phyloP scores from a whole-genome alignment of 2,797 vertebrate species.

The Etheostoma nigrum region DNA sequence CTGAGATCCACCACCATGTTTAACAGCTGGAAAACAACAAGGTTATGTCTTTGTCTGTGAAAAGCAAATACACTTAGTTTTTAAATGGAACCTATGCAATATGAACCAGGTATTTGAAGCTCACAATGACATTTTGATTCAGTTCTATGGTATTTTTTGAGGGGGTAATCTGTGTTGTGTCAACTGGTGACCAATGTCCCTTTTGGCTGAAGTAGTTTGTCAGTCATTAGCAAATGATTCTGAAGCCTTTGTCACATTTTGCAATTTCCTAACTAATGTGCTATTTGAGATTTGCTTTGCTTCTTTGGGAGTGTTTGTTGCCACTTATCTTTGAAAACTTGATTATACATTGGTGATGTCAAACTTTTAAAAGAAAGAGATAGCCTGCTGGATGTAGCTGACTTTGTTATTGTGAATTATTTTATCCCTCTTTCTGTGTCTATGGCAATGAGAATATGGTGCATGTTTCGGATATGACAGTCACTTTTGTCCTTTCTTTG shows the following conservation, averaged over 20 bases:
- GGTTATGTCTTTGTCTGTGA: slow-evolving; percentile 12
- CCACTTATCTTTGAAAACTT: slow-evolving; percentile 50
- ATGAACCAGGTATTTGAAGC: not conserved
- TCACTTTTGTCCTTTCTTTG: slow-evolving; percentile 75
- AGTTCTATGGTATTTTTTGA: slow-evolving; percentile 5
- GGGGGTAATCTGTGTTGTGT: not conserved
- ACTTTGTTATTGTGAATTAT: slow-evolving; percentile 59
- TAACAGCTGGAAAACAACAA: slow-evolving; percentile 43
- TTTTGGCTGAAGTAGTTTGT: slow-evolving; percentile 29
- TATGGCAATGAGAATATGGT: slow-evolving; percentile 59
- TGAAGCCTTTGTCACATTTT: slow-evolving; percentile 32
- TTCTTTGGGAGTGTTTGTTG: slow-evolving; percentile 34
- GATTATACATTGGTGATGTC: slow-evolving; percentile 44
- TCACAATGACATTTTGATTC: not conserved
- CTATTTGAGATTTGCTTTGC: slow-evolving; percentile 22
- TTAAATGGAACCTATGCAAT: slow-evolving; percentile 12
- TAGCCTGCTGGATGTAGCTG: slow-evolving; percentile 5
- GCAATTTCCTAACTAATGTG: slow-evolving; percentile 17
- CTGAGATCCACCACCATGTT: slow-evolving; percentile 46
- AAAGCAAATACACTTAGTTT: not conserved
- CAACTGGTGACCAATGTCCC: slow-evolving; percentile 13
- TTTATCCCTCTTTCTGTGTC: slow-evolving; percentile 33
- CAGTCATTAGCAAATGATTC: slow-evolving; percentile 32
- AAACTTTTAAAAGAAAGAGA: slow-evolving; percentile 38
- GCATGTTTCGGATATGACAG: slow-evolving; percentile 64